A percentile compares a stretch with the other conserved stretches of the same genome.
Evolutionary conservation across 2,888 invertebrate species (phyloP).

Genomic region (Gymnoscelis rufifasciata): DNA sequence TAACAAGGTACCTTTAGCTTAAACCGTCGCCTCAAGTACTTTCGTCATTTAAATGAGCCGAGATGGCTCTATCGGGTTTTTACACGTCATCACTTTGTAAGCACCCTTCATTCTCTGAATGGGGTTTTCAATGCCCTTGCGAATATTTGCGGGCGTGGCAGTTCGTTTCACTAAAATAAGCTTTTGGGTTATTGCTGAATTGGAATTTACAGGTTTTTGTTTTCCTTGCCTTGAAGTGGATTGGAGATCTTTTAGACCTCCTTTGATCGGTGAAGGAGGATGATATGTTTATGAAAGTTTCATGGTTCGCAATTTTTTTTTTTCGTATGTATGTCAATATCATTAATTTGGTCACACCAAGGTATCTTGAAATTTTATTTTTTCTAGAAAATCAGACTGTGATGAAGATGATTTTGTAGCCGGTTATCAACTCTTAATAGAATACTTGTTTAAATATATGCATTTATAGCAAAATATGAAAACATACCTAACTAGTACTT

Average conservation of each 20-base stretch:
- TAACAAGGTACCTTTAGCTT: too few species aligned
- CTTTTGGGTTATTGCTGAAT: constrained; percentile 23
- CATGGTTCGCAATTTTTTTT: too few species aligned
- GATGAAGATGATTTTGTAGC: too few species aligned
- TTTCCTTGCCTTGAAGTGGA: constrained; percentile 3
- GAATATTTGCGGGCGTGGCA: constrained; percentile 50
- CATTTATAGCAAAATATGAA: too few species aligned
- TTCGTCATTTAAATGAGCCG: constrained; percentile 64
- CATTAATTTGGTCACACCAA: too few species aligned
- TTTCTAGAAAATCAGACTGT: too few species aligned
- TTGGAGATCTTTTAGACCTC: neutral
- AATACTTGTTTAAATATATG: too few species aligned
- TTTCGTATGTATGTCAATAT: too few species aligned
- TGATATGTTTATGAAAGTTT: too few species aligned
- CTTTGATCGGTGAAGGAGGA: neutral
- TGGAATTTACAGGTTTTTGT: constrained; percentile 10
- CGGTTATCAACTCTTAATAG: too few species aligned
- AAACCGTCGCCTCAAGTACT: constrained; percentile 37
- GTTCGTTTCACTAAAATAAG: constrained; percentile 45
- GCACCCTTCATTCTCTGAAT: constrained; percentile 63
- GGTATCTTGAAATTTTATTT: too few species aligned
- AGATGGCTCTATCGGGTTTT: constrained; percentile 67
- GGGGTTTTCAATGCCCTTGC: constrained; percentile 46
- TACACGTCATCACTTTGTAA: constrained; percentile 70
- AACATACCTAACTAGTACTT: too few species aligned